A percentile compares a stretch with the other conserved stretches of the same genome.
Conservation (phyloP, 2,888 invertebrate genomes). For the Drosophila leonis region DNA sequence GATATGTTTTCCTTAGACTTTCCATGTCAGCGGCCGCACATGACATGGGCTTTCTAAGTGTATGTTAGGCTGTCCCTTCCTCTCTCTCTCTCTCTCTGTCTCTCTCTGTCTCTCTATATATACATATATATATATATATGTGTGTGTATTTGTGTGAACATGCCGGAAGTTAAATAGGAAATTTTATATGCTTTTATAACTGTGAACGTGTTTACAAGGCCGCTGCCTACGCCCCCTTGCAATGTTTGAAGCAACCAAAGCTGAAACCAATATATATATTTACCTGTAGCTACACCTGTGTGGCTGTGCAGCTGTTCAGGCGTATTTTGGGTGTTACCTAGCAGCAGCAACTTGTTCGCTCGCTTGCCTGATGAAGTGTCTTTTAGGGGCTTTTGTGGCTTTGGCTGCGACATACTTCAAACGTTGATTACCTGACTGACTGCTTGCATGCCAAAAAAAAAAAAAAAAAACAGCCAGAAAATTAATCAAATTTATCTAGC, state of each 20-base stretch:
- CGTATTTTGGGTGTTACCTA: constrained; percentile 46
- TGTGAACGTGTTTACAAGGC: constrained; percentile 76
- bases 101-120: too few relatives aligned
- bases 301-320: constrained; percentile 9
- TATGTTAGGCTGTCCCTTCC: neutral
- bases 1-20: constrained; percentile 79
- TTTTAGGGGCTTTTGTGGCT: constrained; percentile 56
- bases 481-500: constrained; percentile 55
- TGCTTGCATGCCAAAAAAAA: neutral
- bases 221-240: constrained; percentile 24
- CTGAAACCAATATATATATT: constrained; percentile 24
- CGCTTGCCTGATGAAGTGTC: constrained; percentile 64
- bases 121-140: constrained; percentile 12
- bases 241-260: constrained; percentile 22
- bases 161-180: constrained; percentile 81
- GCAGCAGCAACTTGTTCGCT: constrained; percentile 61
- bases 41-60: constrained; percentile 28
- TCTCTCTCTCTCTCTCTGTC: neutral
- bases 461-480: constrained; percentile 5
- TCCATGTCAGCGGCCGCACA: constrained; percentile 54
- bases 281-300: constrained; percentile 18
- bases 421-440: constrained; percentile 18
- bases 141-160: constrained; percentile 44
- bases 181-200: constrained; percentile 81
- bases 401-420: constrained; percentile 40